These are phyloP conservation scores for Plebejus melissa DNA, from an alignment of 2,888 invertebrate genomes.

Conservation along the genomic window DNA sequence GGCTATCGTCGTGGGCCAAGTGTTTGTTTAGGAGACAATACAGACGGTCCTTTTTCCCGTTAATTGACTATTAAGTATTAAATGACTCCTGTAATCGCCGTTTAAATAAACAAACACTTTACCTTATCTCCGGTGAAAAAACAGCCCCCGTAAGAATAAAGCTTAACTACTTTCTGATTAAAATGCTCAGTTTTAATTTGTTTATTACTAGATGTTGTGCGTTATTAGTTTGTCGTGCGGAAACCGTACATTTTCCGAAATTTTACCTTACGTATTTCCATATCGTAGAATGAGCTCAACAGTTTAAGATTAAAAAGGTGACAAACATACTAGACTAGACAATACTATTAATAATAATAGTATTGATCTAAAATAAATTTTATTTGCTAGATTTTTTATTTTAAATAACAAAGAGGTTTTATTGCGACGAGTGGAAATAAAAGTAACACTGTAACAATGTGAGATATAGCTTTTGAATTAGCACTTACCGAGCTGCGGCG, in stretches of 20 bases:
- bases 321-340: too few relatives aligned
- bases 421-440: neutral
- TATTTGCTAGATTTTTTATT: too few relatives aligned
- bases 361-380: too few relatives aligned
- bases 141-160: neutral
- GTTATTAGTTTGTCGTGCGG: neutral
- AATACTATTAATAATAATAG: too few relatives aligned
- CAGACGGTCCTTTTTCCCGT: slow-evolving; percentile 50
- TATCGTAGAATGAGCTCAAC: neutral
- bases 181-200: neutral
- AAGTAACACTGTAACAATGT: neutral
- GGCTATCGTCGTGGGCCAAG: slow-evolving; percentile 46
- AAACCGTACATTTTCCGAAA: neutral
- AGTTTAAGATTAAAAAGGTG: neutral
- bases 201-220: neutral
- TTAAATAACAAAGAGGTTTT: neutral
- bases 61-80: slow-evolving; percentile 62
- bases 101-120: slow-evolving; percentile 24
- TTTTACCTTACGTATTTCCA: too few relatives aligned
- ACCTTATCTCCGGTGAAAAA: neutral
- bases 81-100: slow-evolving; percentile 19
- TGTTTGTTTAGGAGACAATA: slow-evolving; percentile 70
- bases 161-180: neutral
- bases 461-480: slow-evolving; percentile 18
- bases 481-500: neutral